Base-by-base conservation (phyloP, 2,888 invertebrate genomes). In the Onthophagus sagittarius region DNA sequence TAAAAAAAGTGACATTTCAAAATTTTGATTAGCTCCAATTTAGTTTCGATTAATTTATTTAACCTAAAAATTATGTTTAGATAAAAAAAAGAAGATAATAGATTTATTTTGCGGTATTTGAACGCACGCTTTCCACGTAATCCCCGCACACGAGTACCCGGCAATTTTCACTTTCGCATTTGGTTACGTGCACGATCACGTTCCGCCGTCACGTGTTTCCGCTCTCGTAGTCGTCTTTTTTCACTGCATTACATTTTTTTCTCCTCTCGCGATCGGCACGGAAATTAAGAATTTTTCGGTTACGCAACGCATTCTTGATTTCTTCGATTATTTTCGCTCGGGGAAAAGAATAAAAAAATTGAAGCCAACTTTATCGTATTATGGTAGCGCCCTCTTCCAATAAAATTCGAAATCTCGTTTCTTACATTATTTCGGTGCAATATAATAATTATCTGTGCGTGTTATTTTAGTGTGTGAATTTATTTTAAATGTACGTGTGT, bases 121-220 rank as follows among this genome's bases (percentile, higher is more conserved):
- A 23, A 53, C 39, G 39, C 39, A 53, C 39, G 39, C 39, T 53
- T 23, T 23, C 39, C 39, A 11, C 39, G 39, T 11, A 7, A 11
- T 7, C 9, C 7, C 6, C 39, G 39, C 39, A 53, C 39, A 53
- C 39, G 39, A 7, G 39, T 9, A 7, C 39, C 9, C 39, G 23
- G 23, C 23, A 23, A 64, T 67, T 67, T 67, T 67, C 67, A 67
- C 67, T 67, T 67, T 67, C 67, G 32, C 23, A 23, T 31, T 15
- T 67, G 67, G 67, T 67, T 53, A 53, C 67, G 67, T 32, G 63
- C 15, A 7, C 63, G 67, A n/a, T 67, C 67, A 67, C 67, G 67
- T 67, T 67, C 31, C 67, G 67, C 67, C 67, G 31, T 67, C 67
- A 67, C 67, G 67, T 67, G 67, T 67, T 67, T 67, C 67, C 67